These are phyloP conservation scores for Lithophane ornitopus DNA, from an alignment of 2,888 invertebrate species.

Conservation along the genomic window DNA sequence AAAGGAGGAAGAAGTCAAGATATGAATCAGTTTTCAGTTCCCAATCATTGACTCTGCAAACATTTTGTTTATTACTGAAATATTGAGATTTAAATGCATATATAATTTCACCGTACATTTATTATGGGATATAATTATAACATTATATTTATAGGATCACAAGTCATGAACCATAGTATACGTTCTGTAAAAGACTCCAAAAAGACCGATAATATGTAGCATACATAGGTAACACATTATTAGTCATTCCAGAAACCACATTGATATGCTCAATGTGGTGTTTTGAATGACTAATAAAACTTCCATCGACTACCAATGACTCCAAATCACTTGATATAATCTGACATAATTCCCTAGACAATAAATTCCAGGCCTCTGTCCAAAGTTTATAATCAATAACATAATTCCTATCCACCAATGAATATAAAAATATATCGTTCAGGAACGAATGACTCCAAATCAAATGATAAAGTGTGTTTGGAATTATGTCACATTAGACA, in stretches of 20 bases:
- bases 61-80: not conserved
- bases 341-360: conserved; percentile 16
- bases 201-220: not conserved
- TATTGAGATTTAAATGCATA: not conserved
- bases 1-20: conserved; percentile 37
- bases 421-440: conserved; percentile 56
- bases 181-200: not conserved
- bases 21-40: conserved; percentile 31
- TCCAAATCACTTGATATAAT: conserved; percentile 32
- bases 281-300: no score
- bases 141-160: not conserved
- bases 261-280: no score
- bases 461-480: not conserved
- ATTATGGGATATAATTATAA: no score
- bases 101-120: no score
- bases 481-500: no score
- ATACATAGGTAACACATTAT: not conserved
- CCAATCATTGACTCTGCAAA: conserved; percentile 21
- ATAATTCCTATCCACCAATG: conserved; percentile 26
- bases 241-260: conserved; percentile 27
- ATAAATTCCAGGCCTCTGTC: conserved; percentile 9
- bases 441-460: not conserved
- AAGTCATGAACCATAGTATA: not conserved
- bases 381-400: not conserved
- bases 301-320: conserved; percentile 24